Conservation (phyloP, 2,797 vertebrate genomes). For the Danio choprae region DNA sequence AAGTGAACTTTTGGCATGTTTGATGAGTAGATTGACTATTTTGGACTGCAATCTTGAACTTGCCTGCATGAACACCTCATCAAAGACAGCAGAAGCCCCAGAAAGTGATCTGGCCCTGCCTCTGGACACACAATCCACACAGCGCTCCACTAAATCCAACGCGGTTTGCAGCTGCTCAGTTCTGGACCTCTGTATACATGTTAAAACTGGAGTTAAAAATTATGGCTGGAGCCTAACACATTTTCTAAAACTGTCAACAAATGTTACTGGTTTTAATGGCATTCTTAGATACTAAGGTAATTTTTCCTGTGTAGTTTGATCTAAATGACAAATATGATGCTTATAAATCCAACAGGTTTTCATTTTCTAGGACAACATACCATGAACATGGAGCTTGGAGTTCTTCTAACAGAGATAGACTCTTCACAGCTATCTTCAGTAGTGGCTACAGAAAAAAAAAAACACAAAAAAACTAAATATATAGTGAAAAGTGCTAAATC, state of each 20-base stretch:
- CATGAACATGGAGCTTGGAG: slow-evolving; percentile 52
- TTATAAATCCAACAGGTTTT: background rate
- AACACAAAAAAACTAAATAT: background rate
- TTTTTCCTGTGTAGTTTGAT: background rate
- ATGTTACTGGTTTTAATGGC: background rate
- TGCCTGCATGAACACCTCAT: slow-evolving; percentile 84
- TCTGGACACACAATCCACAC: slow-evolving; percentile 75
- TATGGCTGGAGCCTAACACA: background rate
- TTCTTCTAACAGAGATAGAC: slow-evolving; percentile 32
- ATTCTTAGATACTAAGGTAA: background rate
- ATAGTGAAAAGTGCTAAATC: background rate
- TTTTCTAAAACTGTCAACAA: background rate
- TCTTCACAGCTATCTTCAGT: slow-evolving; percentile 47
- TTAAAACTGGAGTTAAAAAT: no score
- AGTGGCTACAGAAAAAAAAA: slow-evolving; percentile 46
- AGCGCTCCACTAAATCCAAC: slow-evolving; percentile 79
- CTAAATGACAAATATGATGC: background rate
- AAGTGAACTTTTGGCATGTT: no score
- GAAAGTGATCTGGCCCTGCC: slow-evolving; percentile 63
- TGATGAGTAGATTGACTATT: no score
- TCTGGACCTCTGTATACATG: slow-evolving; percentile 41
- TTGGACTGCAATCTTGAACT: slow-evolving; percentile 5
- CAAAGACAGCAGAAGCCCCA: slow-evolving; percentile 75
- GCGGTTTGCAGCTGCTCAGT: slow-evolving; percentile 75
- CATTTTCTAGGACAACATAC: slow-evolving; percentile 56